Base-by-base conservation (phyloP, 37 sponge, comb jelly and placozoan species). In the Diacarnus erythraeanus region DNA sequence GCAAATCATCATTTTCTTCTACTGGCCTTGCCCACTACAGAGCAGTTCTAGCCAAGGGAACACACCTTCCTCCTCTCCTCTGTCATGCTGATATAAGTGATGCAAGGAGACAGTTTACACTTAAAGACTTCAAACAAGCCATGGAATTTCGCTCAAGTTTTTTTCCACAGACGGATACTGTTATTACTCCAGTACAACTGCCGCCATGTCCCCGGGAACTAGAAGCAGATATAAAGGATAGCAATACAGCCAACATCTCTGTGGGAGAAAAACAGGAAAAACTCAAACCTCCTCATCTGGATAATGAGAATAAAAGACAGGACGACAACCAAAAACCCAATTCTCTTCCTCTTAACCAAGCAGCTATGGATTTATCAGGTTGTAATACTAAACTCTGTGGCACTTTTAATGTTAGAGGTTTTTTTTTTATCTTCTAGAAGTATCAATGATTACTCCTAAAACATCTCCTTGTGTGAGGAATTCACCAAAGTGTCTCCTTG, bases 11-110 rank as follows among this genome's bases (percentile, higher is more conserved):
- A 4, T 71, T 77, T 40, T 73, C 78, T 27, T 9, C 61, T 2
- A 76, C 44, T 65, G 78, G 78, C 21, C 44, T 88, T 2, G 23
- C 22, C 21, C 84, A 78, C 27, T 63, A 79, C 80, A 35, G 70
- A 35, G 34, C 69, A 8, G 22, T 15, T 18, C 35, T 40, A 23
- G 75, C 30, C 72, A 71, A 2, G 40, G 26, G 8, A 39, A 39
- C 40, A 23, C 59, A 3, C 81, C 87, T 33, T 66, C 75, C 61
- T 71, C 47, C 26, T 70, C 68, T 59, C 74, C 58, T 43, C 44
- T 43, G 2, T 35, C 59, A 20, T 21, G n/a, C 39, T 65, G 23
- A 71, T n/a, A 18, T 27, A 69, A 43, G 20, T 2, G 37, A 42
- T 8, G 22, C 23, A 59, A 39, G 26, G 5, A 35, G 42, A 29